phyloP scores from a whole-genome alignment of 1,140 invertebrate genomes.

The Pararge aegeria region DNA sequence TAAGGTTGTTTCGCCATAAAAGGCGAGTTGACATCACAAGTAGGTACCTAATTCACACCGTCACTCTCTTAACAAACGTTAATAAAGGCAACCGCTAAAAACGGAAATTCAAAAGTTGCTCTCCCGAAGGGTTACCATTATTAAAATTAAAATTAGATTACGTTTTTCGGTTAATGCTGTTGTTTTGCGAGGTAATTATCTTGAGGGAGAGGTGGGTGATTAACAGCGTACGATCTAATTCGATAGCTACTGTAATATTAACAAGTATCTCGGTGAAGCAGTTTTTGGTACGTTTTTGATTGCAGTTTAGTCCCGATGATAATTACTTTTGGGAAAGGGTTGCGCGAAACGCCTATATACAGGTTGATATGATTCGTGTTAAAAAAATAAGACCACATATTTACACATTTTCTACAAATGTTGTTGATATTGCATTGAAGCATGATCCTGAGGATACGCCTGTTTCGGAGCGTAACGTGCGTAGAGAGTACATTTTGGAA shows the following conservation, averaged over 20 bases:
- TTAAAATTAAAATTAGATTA: constrained; percentile 77
- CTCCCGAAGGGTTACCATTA: constrained; percentile 61
- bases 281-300: constrained; percentile 76
- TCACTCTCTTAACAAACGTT: constrained; percentile 37
- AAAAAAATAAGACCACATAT: not conserved
- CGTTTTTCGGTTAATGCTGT: constrained; percentile 66
- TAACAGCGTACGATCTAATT: constrained; percentile 66
- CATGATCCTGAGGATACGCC: too few species aligned
- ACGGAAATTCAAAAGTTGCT: constrained; percentile 58
- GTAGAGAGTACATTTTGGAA: too few species aligned
- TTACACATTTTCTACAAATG: too few species aligned
- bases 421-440: too few species aligned
- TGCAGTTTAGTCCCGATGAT: constrained; percentile 71
- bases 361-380: constrained; percentile 24
- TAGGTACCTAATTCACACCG: constrained; percentile 18
- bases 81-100: constrained; percentile 48
- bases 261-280: constrained; percentile 64
- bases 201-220: constrained; percentile 57
- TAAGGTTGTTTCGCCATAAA: constrained; percentile 1
- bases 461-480: too few species aligned
- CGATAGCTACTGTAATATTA: constrained; percentile 72
- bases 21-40: constrained; percentile 24
- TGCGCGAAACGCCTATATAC: constrained; percentile 38
- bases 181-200: constrained; percentile 70
- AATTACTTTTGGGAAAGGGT: constrained; percentile 76